Conservation (phyloP, 2,888 invertebrate species). For the Lordiphosa andalusiaca region DNA sequence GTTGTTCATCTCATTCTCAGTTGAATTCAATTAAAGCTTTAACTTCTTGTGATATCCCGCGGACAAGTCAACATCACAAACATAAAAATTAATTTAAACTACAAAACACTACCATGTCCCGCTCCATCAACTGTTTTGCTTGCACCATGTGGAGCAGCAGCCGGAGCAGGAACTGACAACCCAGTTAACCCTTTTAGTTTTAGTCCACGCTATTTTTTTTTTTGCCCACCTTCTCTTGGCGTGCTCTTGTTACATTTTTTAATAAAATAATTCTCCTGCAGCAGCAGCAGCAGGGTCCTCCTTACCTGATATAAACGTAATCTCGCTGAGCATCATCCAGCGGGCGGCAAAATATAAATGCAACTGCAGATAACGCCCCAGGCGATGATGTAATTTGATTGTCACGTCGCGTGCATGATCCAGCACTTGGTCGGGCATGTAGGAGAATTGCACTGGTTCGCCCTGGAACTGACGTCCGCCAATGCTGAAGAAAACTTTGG, state of each 20-base stretch:
- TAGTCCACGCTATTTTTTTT: constrained; percentile 8
- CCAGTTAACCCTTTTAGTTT: constrained; percentile 46
- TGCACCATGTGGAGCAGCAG: constrained; percentile 46
- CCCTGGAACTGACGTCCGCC: constrained; percentile 87
- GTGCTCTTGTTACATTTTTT: constrained; percentile 45
- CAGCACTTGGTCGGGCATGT: constrained; percentile 87
- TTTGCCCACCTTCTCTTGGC: constrained; percentile 20
- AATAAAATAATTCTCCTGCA: constrained; percentile 46
- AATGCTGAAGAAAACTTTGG: constrained; percentile 88
- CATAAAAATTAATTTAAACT: constrained; percentile 48
- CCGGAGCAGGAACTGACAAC: constrained; percentile 25
- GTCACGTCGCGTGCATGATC: constrained; percentile 91
- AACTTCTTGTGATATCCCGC: constrained; percentile 20
- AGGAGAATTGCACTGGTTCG: constrained; percentile 87
- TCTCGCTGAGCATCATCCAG: constrained; percentile 93
- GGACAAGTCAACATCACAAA: constrained; percentile 35
- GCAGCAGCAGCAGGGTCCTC: no score
- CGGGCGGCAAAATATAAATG: constrained; percentile 89
- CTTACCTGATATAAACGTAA: constrained; percentile 90
- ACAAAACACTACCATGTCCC: constrained; percentile 10
- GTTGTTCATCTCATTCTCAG: no score
- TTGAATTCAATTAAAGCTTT: constrained; percentile 3
- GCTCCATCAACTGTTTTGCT: background rate
- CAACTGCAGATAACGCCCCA: constrained; percentile 88
- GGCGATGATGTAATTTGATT: constrained; percentile 88